phyloP scores from a whole-genome alignment of 30 jellyfish, hydroid and myxozoan species.

The Turritopsis rubra region DNA sequence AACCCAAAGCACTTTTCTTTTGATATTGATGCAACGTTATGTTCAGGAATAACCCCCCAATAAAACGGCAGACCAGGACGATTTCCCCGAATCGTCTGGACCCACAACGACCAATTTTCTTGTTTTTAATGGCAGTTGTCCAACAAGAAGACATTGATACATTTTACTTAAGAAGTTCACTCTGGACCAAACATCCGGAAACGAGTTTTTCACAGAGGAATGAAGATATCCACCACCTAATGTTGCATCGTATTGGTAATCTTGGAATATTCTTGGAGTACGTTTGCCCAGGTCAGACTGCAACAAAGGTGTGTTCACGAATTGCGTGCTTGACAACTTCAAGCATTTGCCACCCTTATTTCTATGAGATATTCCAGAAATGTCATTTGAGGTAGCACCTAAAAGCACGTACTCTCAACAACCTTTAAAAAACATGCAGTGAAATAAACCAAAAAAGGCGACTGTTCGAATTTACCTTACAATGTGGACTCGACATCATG shows the following conservation, averaged over 20 bases:
- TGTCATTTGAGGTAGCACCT: background rate
- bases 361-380: background rate
- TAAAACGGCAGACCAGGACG: background rate
- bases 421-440: background rate
- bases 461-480: background rate
- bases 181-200: background rate
- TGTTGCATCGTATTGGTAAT: background rate
- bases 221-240: background rate
- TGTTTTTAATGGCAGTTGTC: background rate
- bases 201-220: background rate
- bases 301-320: background rate
- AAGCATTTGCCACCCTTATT: background rate
- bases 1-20: background rate
- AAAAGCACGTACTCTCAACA: background rate
- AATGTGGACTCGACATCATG: background rate
- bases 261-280: background rate
- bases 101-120: background rate
- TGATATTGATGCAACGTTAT: background rate
- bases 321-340: background rate
- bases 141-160: background rate
- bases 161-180: background rate
- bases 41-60: background rate
- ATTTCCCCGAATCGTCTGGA: background rate
- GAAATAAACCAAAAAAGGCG: background rate
- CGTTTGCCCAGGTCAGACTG: background rate